A percentile compares a stretch with the other conserved stretches of the same genome.
These are phyloP conservation scores for Dasysyrphus tricinctus DNA, from an alignment of 2,888 invertebrate genomes.

Conservation along the genomic window DNA sequence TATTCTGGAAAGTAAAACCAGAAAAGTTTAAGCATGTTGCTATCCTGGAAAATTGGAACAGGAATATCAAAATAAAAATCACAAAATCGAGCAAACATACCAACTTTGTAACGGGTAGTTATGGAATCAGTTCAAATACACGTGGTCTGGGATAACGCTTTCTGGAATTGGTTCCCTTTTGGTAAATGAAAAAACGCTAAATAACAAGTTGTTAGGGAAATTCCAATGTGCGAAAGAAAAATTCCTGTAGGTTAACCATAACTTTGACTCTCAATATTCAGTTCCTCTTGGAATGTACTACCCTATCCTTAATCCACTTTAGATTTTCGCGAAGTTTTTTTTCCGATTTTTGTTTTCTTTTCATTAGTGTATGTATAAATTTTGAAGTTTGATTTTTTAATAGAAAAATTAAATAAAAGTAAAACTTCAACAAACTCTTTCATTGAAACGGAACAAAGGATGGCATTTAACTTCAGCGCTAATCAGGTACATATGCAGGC, in stretches of 20 bases:
- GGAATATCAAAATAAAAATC: constrained; percentile 20
- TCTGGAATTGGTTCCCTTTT: background rate
- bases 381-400: constrained; percentile 35
- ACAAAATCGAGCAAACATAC: constrained; percentile 47
- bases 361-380: background rate
- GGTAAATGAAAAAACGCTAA: constrained; percentile 10
- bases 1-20: background rate
- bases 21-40: constrained; percentile 2
- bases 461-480: constrained; percentile 82
- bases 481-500: constrained; percentile 80
- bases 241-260: constrained; percentile 41
- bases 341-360: background rate
- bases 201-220: constrained; percentile 67
- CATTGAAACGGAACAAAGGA: constrained; percentile 58
- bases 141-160: constrained; percentile 36
- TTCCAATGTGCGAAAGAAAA: constrained; percentile 49
- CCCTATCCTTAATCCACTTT: constrained; percentile 30
- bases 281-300: constrained; percentile 10
- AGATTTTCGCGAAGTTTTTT: background rate
- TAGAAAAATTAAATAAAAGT: background rate
- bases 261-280: constrained; percentile 5
- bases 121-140: constrained; percentile 18
- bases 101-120: constrained; percentile 19
- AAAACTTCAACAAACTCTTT: background rate
- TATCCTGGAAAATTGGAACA: constrained; percentile 45